These are phyloP conservation scores for Druceiella hillmani DNA, from an alignment of 2,888 invertebrate genomes.

Conservation along the genomic window DNA sequence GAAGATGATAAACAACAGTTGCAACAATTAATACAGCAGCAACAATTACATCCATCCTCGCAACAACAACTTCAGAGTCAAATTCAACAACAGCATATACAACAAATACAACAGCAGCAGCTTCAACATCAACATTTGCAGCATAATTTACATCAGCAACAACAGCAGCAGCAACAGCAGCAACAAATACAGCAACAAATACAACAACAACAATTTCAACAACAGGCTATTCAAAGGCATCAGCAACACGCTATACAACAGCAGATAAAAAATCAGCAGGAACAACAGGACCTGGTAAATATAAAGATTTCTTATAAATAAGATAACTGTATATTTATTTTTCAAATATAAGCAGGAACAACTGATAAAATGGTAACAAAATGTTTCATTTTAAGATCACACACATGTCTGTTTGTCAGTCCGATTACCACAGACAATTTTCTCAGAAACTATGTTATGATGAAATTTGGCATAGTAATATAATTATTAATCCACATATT, in stretches of 20 bases:
- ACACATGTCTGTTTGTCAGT: too few relatives aligned
- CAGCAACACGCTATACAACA: conserved; percentile 55
- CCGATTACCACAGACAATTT: too few relatives aligned
- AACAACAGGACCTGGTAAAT: conserved; percentile 43
- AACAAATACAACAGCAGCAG: conserved; percentile 33
- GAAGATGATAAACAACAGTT: conserved; percentile 45
- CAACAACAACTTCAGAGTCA: conserved; percentile 25
- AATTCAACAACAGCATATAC: conserved; percentile 26
- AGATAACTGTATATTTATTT: too few relatives aligned
- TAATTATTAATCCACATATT: too few relatives aligned
- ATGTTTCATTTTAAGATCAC: too few relatives aligned
- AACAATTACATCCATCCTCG: conserved; percentile 27
- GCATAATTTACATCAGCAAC: conserved; percentile 18
- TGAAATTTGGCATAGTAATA: too few relatives aligned
- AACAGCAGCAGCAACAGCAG: conserved; percentile 31
- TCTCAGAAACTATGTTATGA: too few relatives aligned
- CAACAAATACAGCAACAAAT: conserved; percentile 43
- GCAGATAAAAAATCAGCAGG: conserved; percentile 53
- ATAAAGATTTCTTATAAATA: too few relatives aligned
- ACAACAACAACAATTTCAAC: conserved; percentile 32
- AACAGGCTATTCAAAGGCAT: conserved; percentile 39
- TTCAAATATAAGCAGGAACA: too few relatives aligned
- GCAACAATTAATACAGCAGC: conserved; percentile 34
- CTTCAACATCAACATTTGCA: conserved; percentile 11
- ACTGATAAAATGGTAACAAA: too few relatives aligned